Evolutionary conservation across 2,113 vertebrate genomes (phyloP).

Genomic region (Semnornis frantzii): DNA sequence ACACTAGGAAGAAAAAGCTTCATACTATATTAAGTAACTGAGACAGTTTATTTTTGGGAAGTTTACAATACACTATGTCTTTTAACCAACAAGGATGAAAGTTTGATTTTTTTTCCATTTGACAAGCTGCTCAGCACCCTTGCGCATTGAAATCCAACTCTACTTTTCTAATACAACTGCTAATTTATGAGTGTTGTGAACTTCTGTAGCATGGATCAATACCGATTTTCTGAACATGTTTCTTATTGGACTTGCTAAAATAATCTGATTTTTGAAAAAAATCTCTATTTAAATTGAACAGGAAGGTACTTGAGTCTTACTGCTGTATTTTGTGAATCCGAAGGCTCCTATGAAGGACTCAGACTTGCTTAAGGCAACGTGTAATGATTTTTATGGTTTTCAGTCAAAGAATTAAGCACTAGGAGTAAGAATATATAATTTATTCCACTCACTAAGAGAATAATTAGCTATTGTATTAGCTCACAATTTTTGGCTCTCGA

Average conservation of each 20-base stretch:
- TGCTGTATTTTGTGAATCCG: slow-evolving; percentile 24
- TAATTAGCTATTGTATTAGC: background rate
- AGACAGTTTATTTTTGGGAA: background rate
- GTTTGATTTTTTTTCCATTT: slow-evolving; percentile 2
- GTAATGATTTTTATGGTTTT: slow-evolving; percentile 41
- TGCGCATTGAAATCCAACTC: background rate
- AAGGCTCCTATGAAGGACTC: slow-evolving; percentile 12
- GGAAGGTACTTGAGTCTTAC: background rate
- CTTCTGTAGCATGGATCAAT: background rate
- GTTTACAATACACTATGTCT: background rate
- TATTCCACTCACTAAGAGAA: slow-evolving; percentile 31
- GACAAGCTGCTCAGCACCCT: background rate
- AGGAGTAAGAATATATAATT: slow-evolving; percentile 4
- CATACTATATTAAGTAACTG: background rate
- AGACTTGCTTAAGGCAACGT: slow-evolving; percentile 20
- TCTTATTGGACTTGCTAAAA: background rate
- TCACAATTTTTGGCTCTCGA: background rate
- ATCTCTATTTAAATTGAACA: slow-evolving; percentile 25
- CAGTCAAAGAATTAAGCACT: slow-evolving; percentile 16
- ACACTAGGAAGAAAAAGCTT: background rate
- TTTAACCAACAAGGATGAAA: background rate
- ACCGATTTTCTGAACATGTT: background rate
- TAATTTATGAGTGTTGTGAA: slow-evolving; percentile 20
- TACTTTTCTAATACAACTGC: background rate
- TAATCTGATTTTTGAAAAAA: background rate